Conservation (phyloP, 2,113 vertebrate genomes). For the Pomatorhinus ruficollis region DNA sequence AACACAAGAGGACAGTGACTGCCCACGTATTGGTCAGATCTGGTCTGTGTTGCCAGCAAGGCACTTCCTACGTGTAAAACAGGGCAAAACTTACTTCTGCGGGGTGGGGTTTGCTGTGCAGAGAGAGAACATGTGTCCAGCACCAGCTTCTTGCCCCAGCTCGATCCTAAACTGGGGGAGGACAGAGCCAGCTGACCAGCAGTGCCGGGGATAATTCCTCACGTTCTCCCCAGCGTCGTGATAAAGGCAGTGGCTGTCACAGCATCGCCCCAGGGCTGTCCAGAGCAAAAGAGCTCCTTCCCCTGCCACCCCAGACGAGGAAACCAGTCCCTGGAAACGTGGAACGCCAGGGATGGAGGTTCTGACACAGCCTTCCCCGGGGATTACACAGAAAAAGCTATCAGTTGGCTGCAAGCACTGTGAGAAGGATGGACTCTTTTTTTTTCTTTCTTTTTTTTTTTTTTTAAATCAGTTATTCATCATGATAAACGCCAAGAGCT, state of each 20-base stretch:
- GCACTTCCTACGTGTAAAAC: neutral
- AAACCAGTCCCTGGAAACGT: neutral
- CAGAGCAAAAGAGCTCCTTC: neutral
- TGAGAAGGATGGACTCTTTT: neutral
- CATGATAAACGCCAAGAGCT: neutral
- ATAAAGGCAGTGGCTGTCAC: accelerated
- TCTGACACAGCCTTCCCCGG: neutral
- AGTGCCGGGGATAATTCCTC: neutral
- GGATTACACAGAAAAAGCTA: neutral
- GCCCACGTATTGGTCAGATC: accelerated
- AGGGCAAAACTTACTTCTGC: neutral
- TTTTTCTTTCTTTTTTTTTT: neutral
- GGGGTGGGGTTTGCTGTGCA: neutral
- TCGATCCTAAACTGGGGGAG: neutral
- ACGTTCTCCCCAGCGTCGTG: accelerated
- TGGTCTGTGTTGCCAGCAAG: neutral
- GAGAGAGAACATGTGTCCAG: neutral
- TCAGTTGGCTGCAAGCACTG: neutral
- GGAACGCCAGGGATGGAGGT: neutral
- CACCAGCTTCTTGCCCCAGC: neutral
- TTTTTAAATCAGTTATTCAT: neutral
- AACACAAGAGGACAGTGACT: neutral
- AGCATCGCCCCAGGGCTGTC: neutral
- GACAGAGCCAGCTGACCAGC: neutral
- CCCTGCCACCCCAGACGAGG: accelerated